phyloP scores from a whole-genome alignment of 2,797 vertebrate species.

The Botia kubotai region DNA sequence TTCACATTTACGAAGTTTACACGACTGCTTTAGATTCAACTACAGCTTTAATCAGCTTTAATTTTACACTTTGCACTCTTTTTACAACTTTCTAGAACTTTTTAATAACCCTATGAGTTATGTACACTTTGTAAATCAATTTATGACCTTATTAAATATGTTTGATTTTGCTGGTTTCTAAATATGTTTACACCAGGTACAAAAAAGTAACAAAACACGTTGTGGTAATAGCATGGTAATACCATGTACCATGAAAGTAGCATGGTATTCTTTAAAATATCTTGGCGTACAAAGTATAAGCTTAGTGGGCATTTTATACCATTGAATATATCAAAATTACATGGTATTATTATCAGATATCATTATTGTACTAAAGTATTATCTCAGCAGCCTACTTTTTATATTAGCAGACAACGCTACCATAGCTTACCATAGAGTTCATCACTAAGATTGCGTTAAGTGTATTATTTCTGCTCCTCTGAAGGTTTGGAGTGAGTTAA shows the following conservation, averaged over 20 bases:
- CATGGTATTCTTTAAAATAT: too few species aligned
- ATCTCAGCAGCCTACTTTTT: neutral
- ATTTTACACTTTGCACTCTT: too few species aligned
- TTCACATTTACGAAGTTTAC: conserved; percentile 2
- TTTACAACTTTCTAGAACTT: neutral
- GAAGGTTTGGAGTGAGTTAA: conserved; percentile 76
- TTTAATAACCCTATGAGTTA: neutral
- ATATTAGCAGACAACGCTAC: neutral
- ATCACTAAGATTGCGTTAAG: neutral
- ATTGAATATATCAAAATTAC: neutral
- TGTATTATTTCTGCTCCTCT: conserved; percentile 24
- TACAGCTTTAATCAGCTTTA: neutral
- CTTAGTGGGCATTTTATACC: too few species aligned
- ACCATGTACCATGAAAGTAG: too few species aligned
- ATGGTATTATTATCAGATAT: neutral
- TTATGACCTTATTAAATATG: too few species aligned
- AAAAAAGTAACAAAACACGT: too few species aligned
- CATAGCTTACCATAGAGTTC: neutral
- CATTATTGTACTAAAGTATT: too few species aligned
- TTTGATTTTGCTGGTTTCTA: too few species aligned
- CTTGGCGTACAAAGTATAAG: too few species aligned
- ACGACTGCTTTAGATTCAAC: neutral
- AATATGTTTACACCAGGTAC: too few species aligned
- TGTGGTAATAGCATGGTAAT: too few species aligned
- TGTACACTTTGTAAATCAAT: too few species aligned